Evolutionary conservation across 2,113 vertebrate genomes (phyloP), one percentile per base, ranked within the genome.

Genomic region (Montifringilla adamsi): DNA sequence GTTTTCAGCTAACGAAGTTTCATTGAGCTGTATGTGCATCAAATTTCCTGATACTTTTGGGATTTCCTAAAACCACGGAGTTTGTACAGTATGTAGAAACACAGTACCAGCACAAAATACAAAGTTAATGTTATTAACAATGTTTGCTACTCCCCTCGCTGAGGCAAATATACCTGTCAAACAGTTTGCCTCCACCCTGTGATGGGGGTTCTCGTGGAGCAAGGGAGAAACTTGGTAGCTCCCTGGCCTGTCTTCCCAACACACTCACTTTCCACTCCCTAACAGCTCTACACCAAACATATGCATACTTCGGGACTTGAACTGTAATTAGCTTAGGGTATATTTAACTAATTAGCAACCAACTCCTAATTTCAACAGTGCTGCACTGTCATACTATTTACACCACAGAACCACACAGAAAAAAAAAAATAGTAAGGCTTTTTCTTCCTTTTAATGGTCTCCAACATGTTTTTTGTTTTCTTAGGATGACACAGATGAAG

Each of bases 141-240:
- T 35, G 43, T 39, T 79, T 84, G 33, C 18, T 52, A 15, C 4
- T n/a, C 13, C 19, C 7, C 7, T 17, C 59, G 31, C 66, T 9
- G 6, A 75, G 31, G 55, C 41, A 78, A 35, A 78, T 2, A 50
- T 0, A 50, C 6, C n/a, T 46, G n/a, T 27, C 17, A 37, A 41
- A 4, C 18, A 50, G 35, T 16, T 33, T 75, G 58, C 47, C 47
- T 73, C 43, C n/a, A 43, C 14, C 30, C 33, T 35, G 53, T 6
- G 20, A 79, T 23, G 20, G 3, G 2, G 27, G 1, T 1, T 15
- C 23, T 31, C 6, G 1, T 28, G 39, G 59, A 68, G 53, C 20
- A 39, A 63, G 59, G 53, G 24, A 87, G 23, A 78, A 87, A 41
- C 74, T 63, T 62, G 41, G 55, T 50, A 47, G n/a, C 24, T 53